phyloP scores from a whole-genome alignment of 2,113 vertebrate species.

The Urocynchramus pylzowi region DNA sequence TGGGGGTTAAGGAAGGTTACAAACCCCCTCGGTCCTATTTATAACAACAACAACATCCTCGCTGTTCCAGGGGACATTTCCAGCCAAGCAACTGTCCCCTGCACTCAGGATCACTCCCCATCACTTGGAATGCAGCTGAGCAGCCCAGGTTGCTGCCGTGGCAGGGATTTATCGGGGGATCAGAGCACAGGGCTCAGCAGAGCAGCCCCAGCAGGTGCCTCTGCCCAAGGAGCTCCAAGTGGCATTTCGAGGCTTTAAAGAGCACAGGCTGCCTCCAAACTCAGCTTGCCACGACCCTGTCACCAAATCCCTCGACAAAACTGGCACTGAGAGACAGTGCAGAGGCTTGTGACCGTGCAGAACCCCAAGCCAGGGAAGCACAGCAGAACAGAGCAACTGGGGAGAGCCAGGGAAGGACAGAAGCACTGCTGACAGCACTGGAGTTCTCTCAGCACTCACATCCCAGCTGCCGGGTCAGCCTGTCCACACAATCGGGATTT shows the following conservation, averaged over 20 bases:
- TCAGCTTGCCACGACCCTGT: not conserved
- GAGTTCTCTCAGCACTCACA: not conserved
- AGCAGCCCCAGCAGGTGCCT: not conserved
- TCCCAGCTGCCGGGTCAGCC: not conserved
- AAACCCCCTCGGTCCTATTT: not conserved
- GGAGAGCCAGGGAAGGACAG: not conserved
- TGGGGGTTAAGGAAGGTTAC: not conserved
- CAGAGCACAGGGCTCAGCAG: not conserved
- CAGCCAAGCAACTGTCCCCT: not conserved
- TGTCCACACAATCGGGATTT: rapidly evolving
- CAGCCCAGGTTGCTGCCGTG: not conserved
- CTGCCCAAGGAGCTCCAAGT: not conserved
- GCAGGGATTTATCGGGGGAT: not conserved
- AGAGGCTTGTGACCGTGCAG: not conserved
- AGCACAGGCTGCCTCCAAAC: not conserved
- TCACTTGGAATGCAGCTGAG: not conserved
- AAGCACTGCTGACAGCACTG: not conserved
- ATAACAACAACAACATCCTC: not conserved
- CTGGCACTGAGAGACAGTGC: not conserved
- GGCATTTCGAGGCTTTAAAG: not conserved
- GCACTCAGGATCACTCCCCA: not conserved
- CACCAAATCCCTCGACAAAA: not conserved
- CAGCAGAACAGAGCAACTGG: not conserved
- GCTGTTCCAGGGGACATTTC: not conserved
- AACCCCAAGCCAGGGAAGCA: not conserved